Base-by-base conservation (phyloP, 2,888 invertebrate species). In the Heliconius ismenius region DNA sequence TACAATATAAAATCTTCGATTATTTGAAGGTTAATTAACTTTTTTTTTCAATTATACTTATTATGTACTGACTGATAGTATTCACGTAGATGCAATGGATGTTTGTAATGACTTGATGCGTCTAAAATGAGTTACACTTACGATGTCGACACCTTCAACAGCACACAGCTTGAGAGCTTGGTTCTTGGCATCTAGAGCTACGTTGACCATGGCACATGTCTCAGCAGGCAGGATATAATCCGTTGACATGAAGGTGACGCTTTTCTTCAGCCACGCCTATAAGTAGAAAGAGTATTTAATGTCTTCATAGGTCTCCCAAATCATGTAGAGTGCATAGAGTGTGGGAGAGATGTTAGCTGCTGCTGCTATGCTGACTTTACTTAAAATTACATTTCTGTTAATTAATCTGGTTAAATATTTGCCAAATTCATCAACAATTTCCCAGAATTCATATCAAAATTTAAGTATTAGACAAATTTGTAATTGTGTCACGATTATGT, bases 171-270 rank as follows among this genome's bases (percentile, higher is more conserved):
- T 98, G 89, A 99, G 96, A 82, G 98, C 98, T 92, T 98, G 98
- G 94, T 98, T 98, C 95, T 98, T 99, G 81, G 98, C 98, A 92
- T 99, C 99, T 84, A 99, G 95, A 81, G 99, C 98, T 83, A 99
- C 99, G 94, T 99, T 99, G 86, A 99, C 98, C 99, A 99, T 99
- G 43, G 99, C 98, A 91, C 99, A 99, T 94, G 99, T 98, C 95
- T 99, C 99, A 49, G 98, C 97, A 7, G 99, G 99, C 84, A 99
- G 96, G 85, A 99, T 98, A 94, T 99, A 99, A 94, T 99, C 99
- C 74, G 99, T 99, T 18, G 98, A 98, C 91, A 97, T 98, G 91
- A 98, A 98, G 13, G 98, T 98, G 78, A 98, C 97, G 81, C 98
- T 97, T 91, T 98, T 98, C 92, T 98, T 98, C 80, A 98, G 92